These are phyloP conservation scores for Notocelia uddmanniana DNA, from an alignment of 2,888 invertebrate species.

Conservation along the genomic window DNA sequence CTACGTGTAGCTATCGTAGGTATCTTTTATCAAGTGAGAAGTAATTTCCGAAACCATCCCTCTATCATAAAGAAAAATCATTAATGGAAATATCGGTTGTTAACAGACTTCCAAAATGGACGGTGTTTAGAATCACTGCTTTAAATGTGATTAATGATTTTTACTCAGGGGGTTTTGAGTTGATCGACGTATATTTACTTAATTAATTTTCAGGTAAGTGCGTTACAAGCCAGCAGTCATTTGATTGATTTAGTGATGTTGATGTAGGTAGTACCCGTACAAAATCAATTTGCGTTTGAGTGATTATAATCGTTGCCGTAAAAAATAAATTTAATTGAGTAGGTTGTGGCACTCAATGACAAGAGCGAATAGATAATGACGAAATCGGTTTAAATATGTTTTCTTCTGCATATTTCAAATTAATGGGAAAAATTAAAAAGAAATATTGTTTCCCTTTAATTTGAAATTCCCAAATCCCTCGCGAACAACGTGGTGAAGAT, in stretches of 20 bases:
- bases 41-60: constrained; percentile 61
- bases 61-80: constrained; percentile 63
- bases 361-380: no score
- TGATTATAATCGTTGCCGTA: background rate
- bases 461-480: no score
- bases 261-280: background rate
- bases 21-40: constrained; percentile 66
- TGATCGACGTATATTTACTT: background rate
- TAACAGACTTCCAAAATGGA: constrained; percentile 48
- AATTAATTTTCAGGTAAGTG: background rate
- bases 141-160: no score
- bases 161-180: background rate
- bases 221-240: background rate
- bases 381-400: no score
- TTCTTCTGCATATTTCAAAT: no score
- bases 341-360: background rate
- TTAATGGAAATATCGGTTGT: constrained; percentile 64
- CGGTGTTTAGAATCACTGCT: no score
- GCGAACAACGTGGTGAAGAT: no score
- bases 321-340: background rate
- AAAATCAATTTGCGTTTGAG: background rate
- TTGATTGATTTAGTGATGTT: background rate
- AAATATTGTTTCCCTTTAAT: no score
- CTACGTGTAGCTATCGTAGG: constrained; percentile 51
- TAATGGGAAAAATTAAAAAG: no score